Percentiles rank a stretch among this genome's conserved stretches.
These are phyloP conservation scores for Congeria kusceri DNA, from an alignment of 2,888 invertebrate species.

Conservation along the genomic window DNA sequence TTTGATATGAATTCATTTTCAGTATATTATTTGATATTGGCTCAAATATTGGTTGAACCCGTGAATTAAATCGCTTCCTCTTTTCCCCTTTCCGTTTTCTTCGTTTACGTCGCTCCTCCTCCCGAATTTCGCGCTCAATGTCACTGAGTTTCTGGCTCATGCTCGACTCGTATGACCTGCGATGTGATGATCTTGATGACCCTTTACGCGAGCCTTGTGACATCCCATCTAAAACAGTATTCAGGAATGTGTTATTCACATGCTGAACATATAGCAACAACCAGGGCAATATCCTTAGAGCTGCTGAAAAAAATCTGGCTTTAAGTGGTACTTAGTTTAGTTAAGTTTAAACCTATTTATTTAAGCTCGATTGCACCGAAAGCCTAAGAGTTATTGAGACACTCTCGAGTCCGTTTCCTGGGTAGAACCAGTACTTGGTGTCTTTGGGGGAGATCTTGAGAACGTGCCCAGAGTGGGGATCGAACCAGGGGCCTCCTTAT, in stretches of 20 bases:
- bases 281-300: too few relatives aligned
- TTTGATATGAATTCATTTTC: constrained; percentile 60
- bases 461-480: too few relatives aligned
- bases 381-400: too few relatives aligned
- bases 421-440: too few relatives aligned
- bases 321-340: too few relatives aligned
- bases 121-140: constrained; percentile 55
- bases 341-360: too few relatives aligned
- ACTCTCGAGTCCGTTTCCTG: too few relatives aligned
- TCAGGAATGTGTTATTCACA: background rate
- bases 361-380: too few relatives aligned
- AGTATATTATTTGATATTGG: constrained; percentile 70
- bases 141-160: constrained; percentile 68
- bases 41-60: constrained; percentile 72
- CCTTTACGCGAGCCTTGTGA: constrained; percentile 64
- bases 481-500: too few relatives aligned
- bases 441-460: too few relatives aligned
- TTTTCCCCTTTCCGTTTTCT: constrained; percentile 70
- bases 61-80: constrained; percentile 44
- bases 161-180: constrained; percentile 95
- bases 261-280: too few relatives aligned
- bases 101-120: constrained; percentile 53
- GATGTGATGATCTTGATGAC: constrained; percentile 84
- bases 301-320: too few relatives aligned
- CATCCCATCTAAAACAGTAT: constrained; percentile 65